phyloP scores from a whole-genome alignment of 2,888 invertebrate species.

The Drosophila parthenogenetica region DNA sequence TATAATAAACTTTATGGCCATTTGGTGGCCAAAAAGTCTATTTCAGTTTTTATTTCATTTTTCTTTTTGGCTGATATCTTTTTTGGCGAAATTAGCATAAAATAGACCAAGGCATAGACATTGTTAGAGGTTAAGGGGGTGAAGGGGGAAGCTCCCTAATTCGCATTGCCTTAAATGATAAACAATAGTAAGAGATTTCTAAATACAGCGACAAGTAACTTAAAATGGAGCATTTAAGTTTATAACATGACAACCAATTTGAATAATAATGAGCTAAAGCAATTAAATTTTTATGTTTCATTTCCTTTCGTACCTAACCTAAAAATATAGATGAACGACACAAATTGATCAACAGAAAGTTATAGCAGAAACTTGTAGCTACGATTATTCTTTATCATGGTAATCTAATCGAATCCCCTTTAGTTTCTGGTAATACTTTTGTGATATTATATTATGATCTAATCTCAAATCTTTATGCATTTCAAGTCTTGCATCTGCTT shows the following conservation, averaged over 20 bases:
- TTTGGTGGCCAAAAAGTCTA: constrained; percentile 69
- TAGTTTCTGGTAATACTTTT: neutral
- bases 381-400: no score
- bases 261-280: constrained; percentile 17
- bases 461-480: constrained; percentile 7
- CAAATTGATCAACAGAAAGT: neutral
- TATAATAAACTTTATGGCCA: constrained; percentile 75
- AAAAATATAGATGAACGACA: no score
- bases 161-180: constrained; percentile 38
- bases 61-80: constrained; percentile 16
- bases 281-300: constrained; percentile 38
- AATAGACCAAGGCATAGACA: constrained; percentile 16
- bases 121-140: neutral
- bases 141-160: constrained; percentile 5
- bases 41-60: constrained; percentile 7
- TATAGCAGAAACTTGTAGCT: no score
- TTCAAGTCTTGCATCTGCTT: constrained; percentile 7
- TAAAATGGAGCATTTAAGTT: constrained; percentile 29
- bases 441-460: neutral
- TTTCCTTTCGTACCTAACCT: constrained; percentile 21
- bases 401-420: neutral
- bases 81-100: constrained; percentile 33
- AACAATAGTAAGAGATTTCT: constrained; percentile 41
- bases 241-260: constrained; percentile 18
- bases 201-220: constrained; percentile 25